phyloP scores from a whole-genome alignment of 1,140 invertebrate species.

The Megathymus violae region DNA sequence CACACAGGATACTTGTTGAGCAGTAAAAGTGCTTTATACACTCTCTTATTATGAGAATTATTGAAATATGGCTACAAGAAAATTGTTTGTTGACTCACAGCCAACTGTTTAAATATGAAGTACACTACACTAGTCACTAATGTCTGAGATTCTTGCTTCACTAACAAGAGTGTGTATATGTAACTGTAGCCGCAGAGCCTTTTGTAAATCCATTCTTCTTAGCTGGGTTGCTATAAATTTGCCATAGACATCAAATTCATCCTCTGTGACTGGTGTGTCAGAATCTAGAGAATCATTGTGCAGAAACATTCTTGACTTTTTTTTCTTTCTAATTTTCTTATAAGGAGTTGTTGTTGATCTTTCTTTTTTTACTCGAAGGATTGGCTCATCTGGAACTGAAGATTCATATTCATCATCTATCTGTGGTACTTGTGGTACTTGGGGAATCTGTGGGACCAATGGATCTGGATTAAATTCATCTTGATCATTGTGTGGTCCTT shows the following conservation, averaged over 20 bases:
- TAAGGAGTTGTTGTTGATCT: constrained; percentile 29
- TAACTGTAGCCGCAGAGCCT: constrained; percentile 58
- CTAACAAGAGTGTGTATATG: constrained; percentile 64
- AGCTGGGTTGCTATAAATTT: constrained; percentile 67
- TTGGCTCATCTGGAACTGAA: constrained; percentile 42
- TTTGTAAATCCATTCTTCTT: constrained; percentile 59
- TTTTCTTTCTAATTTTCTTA: constrained; percentile 67
- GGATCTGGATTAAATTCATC: constrained; percentile 56
- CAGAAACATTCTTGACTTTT: constrained; percentile 48
- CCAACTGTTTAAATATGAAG: too few relatives aligned
- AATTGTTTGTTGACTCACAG: too few relatives aligned
- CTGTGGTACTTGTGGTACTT: neutral
- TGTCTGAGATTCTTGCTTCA: constrained; percentile 57
- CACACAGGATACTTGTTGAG: too few relatives aligned
- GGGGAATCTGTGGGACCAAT: constrained; percentile 45
- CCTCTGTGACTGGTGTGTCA: constrained; percentile 46
- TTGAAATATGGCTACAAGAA: too few relatives aligned
- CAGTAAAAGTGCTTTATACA: too few relatives aligned
- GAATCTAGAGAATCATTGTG: constrained; percentile 45
- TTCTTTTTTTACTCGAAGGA: constrained; percentile 47
- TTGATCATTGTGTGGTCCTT: constrained; percentile 45
- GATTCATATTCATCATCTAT: constrained; percentile 60
- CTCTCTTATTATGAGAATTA: too few relatives aligned
- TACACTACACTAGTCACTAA: too few relatives aligned
- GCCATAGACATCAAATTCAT: constrained; percentile 73